Evolutionary conservation across 2,888 invertebrate species (phyloP), one percentile per base, ranked within the genome.

Genomic region (Autographa pulchrina): DNA sequence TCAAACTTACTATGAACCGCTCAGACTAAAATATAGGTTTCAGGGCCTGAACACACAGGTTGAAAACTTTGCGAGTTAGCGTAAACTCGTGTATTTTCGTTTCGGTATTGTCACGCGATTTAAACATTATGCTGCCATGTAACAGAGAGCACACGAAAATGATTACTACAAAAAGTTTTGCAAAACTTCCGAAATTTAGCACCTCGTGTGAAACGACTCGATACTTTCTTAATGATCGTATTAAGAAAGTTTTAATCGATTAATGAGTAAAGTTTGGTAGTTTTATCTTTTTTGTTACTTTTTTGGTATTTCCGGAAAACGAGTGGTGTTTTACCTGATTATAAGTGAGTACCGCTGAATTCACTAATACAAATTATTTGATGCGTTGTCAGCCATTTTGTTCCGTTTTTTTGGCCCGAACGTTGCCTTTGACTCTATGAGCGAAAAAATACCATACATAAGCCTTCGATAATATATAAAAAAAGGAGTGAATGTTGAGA

Each of bases 101-200:
- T 38, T 32, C 71, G 56, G 66, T 62, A 61, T 43, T 59, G 72
- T 77, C 85, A 85, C 85, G 83, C 83, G 76, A 84, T 79, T 41
- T 69, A n/a, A 56, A 66, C 83, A 84, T 84, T 85, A 84, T 43
- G 41, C 32, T 25, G 20, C 69, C 18, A 75, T 77, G 72, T 74
- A 75, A 78, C 75, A 80, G 74, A 80, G 63, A 65, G 59, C 70
- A 59, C 68, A 77, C 65, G 76, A 75, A 75, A 74, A 81, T 77
- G 75, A 70, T 72, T 72, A 70, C 68, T 70, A 56, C 75, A 60
- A 70, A 70, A 73, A 62, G 62, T 78, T 76, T 70, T n/a, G 41
- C 31, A 20, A 38, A 69, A 80, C 35, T 73, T 62, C 58, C 31
- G 20, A 62, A 75, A 82, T 77, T 74, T 62, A 68, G 67, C 76